Evolutionary conservation across 2,888 invertebrate species (phyloP).

Genomic region (Tetanocera ferruginea): DNA sequence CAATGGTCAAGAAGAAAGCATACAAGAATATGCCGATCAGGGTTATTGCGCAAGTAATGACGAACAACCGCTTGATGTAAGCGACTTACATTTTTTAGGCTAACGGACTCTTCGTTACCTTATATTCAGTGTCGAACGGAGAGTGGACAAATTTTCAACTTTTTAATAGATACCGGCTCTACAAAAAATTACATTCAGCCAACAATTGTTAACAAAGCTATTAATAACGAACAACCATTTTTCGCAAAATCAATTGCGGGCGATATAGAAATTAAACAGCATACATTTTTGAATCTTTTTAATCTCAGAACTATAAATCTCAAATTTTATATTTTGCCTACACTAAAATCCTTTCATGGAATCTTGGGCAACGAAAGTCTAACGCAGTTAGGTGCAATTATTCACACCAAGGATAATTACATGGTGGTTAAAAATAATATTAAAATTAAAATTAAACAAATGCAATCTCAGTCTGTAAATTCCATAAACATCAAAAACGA

Average conservation of each 20-base stretch:
- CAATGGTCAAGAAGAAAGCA: no score
- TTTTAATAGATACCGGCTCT: conserved; percentile 20
- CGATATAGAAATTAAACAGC: neutral
- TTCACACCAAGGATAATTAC: conserved; percentile 1
- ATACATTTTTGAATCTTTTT: conserved; percentile 29
- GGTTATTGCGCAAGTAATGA: no score
- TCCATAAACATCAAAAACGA: neutral
- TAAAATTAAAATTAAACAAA: conserved; percentile 31
- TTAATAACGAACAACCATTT: no score
- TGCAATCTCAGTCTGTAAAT: conserved; percentile 23
- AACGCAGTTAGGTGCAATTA: neutral
- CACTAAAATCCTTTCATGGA: conserved; percentile 31
- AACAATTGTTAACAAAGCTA: neutral
- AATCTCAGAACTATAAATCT: neutral
- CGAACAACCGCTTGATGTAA: neutral
- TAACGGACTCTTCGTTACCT: neutral
- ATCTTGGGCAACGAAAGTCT: conserved; percentile 38
- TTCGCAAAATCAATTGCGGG: neutral
- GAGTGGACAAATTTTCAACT: conserved; percentile 4
- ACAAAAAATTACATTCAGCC: no score
- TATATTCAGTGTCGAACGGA: neutral
- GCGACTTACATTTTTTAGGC: neutral
- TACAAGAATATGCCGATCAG: neutral
- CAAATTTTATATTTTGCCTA: conserved; percentile 38
- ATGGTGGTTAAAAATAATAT: conserved; percentile 4